Evolutionary conservation across 2,888 invertebrate species (phyloP).

Genomic region (Cephus rjabovi): DNA sequence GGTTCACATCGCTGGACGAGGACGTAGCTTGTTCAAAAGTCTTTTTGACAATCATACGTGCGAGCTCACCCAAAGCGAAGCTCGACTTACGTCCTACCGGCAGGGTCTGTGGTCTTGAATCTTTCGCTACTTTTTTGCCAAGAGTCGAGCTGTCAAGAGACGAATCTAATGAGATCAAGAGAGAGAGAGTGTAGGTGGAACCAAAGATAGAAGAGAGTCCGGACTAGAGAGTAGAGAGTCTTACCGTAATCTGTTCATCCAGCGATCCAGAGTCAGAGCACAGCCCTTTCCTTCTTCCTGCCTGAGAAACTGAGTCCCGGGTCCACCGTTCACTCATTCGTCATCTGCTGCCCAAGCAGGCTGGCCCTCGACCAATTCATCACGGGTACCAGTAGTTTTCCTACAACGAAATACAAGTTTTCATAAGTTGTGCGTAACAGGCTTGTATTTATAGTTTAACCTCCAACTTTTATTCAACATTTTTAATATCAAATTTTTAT

Average conservation of each 20-base stretch:
- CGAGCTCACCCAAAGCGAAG: background rate
- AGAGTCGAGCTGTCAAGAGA: background rate
- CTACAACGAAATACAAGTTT: background rate
- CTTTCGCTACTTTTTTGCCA: background rate
- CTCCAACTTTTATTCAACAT: background rate
- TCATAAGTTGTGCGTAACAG: background rate
- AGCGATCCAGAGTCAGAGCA: background rate
- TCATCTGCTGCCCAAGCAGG: slow-evolving; percentile 51
- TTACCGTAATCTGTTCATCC: background rate
- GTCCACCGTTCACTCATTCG: slow-evolving; percentile 52
- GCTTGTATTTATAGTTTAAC: background rate
- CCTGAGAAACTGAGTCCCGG: slow-evolving; percentile 15
- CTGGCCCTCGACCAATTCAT: slow-evolving; percentile 9
- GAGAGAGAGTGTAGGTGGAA: background rate
- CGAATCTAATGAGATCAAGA: background rate
- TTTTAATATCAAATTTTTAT: background rate
- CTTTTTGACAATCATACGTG: background rate
- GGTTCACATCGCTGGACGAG: background rate
- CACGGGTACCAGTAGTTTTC: background rate
- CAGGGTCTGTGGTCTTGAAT: background rate
- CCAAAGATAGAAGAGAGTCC: background rate
- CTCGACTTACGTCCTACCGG: background rate
- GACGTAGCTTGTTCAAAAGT: background rate
- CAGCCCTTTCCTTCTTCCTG: slow-evolving; percentile 39
- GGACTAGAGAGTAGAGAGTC: background rate